A percentile compares a stretch with the other conserved stretches of the same genome.
Conservation (phyloP, 2,113 vertebrate genomes). For the Pelusios castaneus region DNA sequence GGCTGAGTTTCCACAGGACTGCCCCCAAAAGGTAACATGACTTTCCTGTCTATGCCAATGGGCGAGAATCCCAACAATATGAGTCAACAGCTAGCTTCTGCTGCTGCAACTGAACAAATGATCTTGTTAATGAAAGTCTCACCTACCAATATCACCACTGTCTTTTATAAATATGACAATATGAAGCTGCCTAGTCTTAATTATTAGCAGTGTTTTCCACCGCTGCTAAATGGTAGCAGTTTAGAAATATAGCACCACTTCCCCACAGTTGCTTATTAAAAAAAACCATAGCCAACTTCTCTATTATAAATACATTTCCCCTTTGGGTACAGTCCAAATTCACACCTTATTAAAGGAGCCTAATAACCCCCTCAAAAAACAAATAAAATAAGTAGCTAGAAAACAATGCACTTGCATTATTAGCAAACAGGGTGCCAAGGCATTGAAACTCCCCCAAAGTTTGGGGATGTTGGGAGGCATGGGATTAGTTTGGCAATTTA, state of each 20-base stretch:
- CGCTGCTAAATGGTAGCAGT: not conserved
- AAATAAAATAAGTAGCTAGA: not conserved
- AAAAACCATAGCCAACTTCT: not conserved
- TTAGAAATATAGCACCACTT: not conserved
- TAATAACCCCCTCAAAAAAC: not conserved
- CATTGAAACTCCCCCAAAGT: not conserved
- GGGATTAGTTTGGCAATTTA: not conserved
- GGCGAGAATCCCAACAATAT: not conserved
- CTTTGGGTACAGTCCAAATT: not conserved
- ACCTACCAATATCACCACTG: not conserved
- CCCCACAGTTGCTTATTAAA: no score
- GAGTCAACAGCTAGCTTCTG: not conserved
- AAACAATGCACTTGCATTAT: not conserved
- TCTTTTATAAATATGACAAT: not conserved
- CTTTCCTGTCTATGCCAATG: no score
- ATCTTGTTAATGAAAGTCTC: no score
- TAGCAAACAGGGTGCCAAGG: not conserved
- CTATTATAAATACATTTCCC: not conserved
- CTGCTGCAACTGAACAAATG: not conserved
- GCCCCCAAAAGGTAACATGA: not conserved
- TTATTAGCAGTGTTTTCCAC: not conserved
- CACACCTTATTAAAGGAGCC: not conserved
- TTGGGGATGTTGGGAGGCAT: not conserved
- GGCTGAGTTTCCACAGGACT: not conserved
- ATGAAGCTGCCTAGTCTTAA: not conserved